Percentiles rank a stretch among this genome's conserved stretches.
These are phyloP conservation scores for Malthinus seriepunctatus DNA, from an alignment of 2,888 invertebrate species.

Conservation along the genomic window DNA sequence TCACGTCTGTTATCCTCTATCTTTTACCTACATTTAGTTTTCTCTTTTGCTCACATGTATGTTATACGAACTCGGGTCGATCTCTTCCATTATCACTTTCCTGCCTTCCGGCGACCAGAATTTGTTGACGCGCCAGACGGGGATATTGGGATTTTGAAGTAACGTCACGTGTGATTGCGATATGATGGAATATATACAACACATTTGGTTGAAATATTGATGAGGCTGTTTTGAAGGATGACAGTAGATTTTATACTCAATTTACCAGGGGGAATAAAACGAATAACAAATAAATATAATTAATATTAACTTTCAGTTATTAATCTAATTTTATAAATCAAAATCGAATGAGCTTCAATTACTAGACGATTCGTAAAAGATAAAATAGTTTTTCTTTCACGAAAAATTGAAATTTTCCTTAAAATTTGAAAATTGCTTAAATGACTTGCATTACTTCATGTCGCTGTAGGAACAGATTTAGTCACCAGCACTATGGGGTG, in stretches of 20 bases:
- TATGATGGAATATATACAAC: conserved; percentile 37
- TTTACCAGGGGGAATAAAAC: conserved; percentile 15
- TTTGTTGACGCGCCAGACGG: conserved; percentile 38
- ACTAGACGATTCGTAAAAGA: too few relatives aligned
- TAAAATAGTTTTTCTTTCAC: too few relatives aligned
- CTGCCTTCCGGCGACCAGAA: conserved; percentile 35
- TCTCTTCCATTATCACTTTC: conserved; percentile 30
- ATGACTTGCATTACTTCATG: too few relatives aligned
- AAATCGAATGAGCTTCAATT: too few relatives aligned
- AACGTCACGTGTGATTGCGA: conserved; percentile 39
- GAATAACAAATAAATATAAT: not conserved
- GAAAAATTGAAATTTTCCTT: too few relatives aligned
- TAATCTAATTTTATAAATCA: too few relatives aligned
- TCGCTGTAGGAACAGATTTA: too few relatives aligned
- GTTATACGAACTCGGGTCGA: conserved; percentile 15
- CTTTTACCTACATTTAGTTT: conserved; percentile 3
- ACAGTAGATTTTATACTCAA: conserved; percentile 19
- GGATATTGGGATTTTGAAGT: conserved; percentile 37
- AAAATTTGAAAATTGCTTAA: too few relatives aligned
- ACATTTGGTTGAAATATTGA: conserved; percentile 28
- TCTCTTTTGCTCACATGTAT: conserved; percentile 16
- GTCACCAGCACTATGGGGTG: too few relatives aligned
- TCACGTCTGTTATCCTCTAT: conserved; percentile 20
- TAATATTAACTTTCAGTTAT: not conserved
- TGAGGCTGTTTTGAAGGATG: conserved; percentile 14